Evolutionary conservation across 2,888 invertebrate genomes (phyloP), one percentile per base, ranked within the genome.

Genomic region (Mesorhabditis belari): DNA sequence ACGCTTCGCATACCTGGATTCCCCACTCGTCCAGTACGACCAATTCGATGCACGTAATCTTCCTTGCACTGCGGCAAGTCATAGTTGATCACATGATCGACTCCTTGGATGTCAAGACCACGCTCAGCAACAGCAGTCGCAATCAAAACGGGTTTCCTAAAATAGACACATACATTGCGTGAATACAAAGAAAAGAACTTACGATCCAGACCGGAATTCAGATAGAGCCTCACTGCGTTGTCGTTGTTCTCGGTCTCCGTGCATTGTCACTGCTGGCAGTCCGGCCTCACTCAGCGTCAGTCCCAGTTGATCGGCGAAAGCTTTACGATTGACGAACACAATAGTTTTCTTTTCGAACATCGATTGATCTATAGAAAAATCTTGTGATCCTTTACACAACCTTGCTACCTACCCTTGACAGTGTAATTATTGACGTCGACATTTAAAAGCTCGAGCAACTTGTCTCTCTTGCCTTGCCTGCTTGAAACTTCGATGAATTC

Each of bases 91-190:
- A 74, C 71, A 55, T 71, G 71, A 53, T 74, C 3, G 92, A 84
- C 70, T 9, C 72, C 74, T 12, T 55, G 59, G 62, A 74, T 74
- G 52, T 74, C 74, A 23, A 74, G 60, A 0, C 95, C 95, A 60
- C 95, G 85, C 0, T 94, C 91, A 0, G 93, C 93, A 0, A 96
- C 94, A 0, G 91, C 90, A 0, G 96, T 96, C 0, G 95, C 95
- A 2, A 96, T 91, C 2, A 96, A 64, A 51, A 74, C 58, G 49
- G 66, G 52, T 4, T 26, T 23, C 83, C 0, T 91, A 35, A 35
- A 35, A 35, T 9, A 35, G 44, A 35, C n/a, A n/a, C n/a, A n/a
- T n/a, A n/a, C n/a, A n/a, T n/a, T n/a, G n/a, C n/a, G n/a, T n/a
- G n/a, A 91, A 19, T 82, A 84, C 80, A 88, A 89, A 9, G n/a